Percentiles rank a stretch among this genome's conserved stretches.
These are phyloP conservation scores for Agelaius tricolor DNA, from an alignment of 2,113 vertebrate species.

Conservation along the genomic window DNA sequence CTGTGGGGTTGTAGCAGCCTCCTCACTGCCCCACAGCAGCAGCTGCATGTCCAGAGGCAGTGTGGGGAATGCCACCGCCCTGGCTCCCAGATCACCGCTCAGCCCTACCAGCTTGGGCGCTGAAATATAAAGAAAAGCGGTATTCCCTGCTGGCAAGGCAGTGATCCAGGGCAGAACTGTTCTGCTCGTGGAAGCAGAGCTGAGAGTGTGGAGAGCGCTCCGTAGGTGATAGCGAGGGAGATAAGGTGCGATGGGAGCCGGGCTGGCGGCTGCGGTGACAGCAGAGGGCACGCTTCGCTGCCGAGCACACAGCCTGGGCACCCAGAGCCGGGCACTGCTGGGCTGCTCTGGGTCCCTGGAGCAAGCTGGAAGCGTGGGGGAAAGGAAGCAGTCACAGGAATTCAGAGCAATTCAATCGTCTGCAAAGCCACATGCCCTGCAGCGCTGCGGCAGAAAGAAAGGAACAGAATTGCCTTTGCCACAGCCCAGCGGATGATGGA, in stretches of 20 bases:
- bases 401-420: background rate
- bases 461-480: background rate
- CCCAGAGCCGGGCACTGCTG: background rate
- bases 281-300: slow-evolving; percentile 48
- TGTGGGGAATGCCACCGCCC: background rate
- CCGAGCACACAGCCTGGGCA: background rate
- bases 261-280: background rate
- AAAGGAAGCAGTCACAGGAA: background rate
- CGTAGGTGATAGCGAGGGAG: background rate
- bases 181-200: background rate
- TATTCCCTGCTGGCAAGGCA: background rate
- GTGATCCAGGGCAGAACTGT: background rate
- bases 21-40: accelerated
- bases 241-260: accelerated
- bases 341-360: background rate
- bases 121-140: background rate
- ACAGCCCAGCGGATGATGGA: background rate
- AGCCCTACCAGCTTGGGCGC: accelerated
- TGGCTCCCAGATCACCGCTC: background rate
- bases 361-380: background rate
- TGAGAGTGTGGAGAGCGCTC: background rate
- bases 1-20: background rate
- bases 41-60: background rate
- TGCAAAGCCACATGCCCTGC: slow-evolving; percentile 11
- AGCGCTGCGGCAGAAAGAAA: background rate